A percentile compares a stretch with the other conserved stretches of the same genome.
These are phyloP conservation scores for Schizaphis graminum DNA, from an alignment of 2,888 invertebrate species.

Conservation along the genomic window DNA sequence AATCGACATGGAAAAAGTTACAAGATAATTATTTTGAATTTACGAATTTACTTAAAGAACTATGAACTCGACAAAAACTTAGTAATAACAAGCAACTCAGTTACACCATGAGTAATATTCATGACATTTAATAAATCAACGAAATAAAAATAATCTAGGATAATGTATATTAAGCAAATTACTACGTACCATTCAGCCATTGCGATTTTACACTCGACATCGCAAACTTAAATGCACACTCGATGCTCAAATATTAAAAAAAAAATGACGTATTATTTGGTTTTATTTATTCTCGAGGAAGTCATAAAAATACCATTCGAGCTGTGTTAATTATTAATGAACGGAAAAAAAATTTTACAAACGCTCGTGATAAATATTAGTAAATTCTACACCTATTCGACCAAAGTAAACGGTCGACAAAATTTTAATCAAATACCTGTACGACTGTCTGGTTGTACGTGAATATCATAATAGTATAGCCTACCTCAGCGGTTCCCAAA, in stretches of 20 bases:
- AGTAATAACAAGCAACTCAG: not conserved
- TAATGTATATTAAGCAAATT: not conserved
- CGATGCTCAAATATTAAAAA: not conserved
- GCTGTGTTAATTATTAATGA: not conserved
- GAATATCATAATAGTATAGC: too few species aligned
- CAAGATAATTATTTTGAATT: not conserved
- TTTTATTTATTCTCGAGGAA: not conserved
- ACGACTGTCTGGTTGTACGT: too few species aligned
- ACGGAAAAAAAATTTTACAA: not conserved
- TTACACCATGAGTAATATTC: not conserved
- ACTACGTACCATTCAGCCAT: not conserved
- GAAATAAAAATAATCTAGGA: not conserved
- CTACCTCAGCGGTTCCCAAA: too few species aligned
- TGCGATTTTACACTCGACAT: not conserved
- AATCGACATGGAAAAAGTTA: not conserved
- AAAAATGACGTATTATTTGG: not conserved
- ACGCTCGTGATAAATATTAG: not conserved
- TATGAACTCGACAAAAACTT: not conserved
- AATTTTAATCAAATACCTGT: too few species aligned
- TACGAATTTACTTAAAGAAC: not conserved
- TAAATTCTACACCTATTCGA: not conserved
- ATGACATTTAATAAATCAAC: not conserved
- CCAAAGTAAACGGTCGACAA: not conserved
- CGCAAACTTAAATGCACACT: not conserved
- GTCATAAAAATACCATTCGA: not conserved